These are phyloP conservation scores for Calameuta filiformis DNA, from an alignment of 2,888 invertebrate genomes.

Conservation along the genomic window DNA sequence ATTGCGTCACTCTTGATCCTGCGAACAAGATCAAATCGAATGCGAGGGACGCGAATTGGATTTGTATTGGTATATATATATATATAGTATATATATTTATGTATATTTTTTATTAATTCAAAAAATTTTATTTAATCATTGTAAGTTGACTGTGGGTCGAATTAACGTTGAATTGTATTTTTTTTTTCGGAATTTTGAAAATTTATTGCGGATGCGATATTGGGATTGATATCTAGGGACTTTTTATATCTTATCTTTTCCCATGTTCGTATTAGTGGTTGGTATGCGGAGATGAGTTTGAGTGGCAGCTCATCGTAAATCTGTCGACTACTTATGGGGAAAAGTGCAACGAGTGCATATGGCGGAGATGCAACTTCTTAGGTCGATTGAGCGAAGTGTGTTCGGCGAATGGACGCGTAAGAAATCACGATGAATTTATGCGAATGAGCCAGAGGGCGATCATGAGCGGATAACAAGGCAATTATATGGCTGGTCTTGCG, in stretches of 20 bases:
- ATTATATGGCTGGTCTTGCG: constrained; percentile 18
- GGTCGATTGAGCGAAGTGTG: background rate
- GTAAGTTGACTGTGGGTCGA: no score
- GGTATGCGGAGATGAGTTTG: background rate
- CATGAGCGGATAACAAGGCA: constrained; percentile 22
- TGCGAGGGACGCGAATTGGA: no score
- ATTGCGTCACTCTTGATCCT: background rate
- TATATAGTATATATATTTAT: no score
- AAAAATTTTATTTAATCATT: no score
- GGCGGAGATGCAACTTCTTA: background rate
- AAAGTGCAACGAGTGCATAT: background rate
- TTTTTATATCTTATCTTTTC: background rate
- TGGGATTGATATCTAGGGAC: background rate
- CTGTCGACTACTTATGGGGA: background rate
- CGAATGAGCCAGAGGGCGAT: constrained; percentile 18
- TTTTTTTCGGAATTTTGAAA: no score
- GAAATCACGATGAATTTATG: constrained; percentile 16
- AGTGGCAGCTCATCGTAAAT: background rate
- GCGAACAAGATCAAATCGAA: background rate
- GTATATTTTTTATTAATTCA: no score
- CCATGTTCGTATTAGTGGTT: background rate
- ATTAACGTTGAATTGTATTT: no score
- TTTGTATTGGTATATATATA: no score
- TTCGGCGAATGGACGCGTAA: background rate
- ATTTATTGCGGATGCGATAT: background rate